A percentile compares a stretch with the other conserved stretches of the same genome.
phyloP scores from a whole-genome alignment of 2,797 vertebrate genomes.

The Tympanoctomys barrerae region DNA sequence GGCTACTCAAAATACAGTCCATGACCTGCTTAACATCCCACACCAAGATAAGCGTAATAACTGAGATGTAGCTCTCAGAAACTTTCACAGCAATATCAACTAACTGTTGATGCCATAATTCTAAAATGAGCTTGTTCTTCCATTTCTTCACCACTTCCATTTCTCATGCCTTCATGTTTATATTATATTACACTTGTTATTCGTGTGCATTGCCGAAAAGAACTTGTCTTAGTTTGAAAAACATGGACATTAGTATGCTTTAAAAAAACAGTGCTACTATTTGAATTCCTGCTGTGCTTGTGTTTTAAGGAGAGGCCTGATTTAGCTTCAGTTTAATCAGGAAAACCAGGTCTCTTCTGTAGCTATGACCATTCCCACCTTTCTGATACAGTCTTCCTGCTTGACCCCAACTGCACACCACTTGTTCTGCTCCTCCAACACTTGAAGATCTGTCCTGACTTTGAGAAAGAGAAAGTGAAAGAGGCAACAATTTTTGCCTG shows the following conservation, averaged over 20 bases:
- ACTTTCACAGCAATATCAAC: background rate
- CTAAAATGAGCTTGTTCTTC: slow-evolving; percentile 28
- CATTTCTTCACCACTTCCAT: background rate
- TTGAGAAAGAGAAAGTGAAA: background rate
- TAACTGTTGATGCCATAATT: background rate
- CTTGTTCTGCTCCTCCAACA: background rate
- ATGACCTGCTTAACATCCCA: background rate
- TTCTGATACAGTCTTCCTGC: background rate
- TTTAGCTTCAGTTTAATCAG: background rate
- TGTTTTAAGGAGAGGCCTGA: background rate
- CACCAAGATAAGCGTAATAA: background rate
- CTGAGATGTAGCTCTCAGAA: background rate
- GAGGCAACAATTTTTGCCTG: background rate
- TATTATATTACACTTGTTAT: background rate
- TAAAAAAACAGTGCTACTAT: background rate
- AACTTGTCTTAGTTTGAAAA: background rate
- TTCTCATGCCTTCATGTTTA: slow-evolving; percentile 6
- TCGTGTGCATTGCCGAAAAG: background rate
- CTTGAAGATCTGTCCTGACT: background rate
- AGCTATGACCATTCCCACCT: too few species aligned
- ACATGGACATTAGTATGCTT: background rate
- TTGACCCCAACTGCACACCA: accelerated
- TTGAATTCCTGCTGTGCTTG: slow-evolving; percentile 9
- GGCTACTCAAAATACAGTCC: background rate
- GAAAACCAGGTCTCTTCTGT: background rate